Evolutionary conservation across 2,113 vertebrate species (phyloP), one percentile per base, ranked within the genome.

Genomic region (Scophthalmus maximus): DNA sequence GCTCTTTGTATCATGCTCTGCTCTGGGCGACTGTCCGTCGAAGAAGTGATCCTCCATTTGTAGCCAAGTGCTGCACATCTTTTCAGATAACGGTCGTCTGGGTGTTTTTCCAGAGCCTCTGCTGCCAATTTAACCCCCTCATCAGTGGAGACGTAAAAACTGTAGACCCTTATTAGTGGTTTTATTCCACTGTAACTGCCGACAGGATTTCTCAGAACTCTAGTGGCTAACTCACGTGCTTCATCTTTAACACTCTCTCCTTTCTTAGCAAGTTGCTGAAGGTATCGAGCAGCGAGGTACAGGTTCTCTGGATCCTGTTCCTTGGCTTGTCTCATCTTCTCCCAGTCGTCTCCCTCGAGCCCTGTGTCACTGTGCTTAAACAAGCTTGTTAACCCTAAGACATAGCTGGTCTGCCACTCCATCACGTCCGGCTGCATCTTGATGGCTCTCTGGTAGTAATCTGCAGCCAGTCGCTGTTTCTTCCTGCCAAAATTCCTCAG

Each of bases 361-460:
- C 8, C 23, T 0, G n/a, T n/a, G n/a, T 29, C 1, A 0, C 23
- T 6, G 23, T 62, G 30, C 3, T 79, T 49, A 1, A 3, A 20
- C 27, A 14, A 3, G 0, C 1, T 53, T 1, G 9, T 26, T 22
- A 81, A 34, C 0, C 6, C 53, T 17, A 91, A 0, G 5, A 68
- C 22, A 0, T 73, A 18, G 63, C 82, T 76, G 30, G 66, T 72
- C 8, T 50, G 47, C 89, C 89, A 91, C 55, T 85, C 78, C 65
- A 69, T 73, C 55, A 47, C 51, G 25, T 82, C 79, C 0, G 89
- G 87, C 71, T 85, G 66, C 81, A 86, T 79, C 57, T 36, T 17
- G 55, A 86, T 74, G 42, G 89, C 87, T 66, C 15, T 85, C 69
- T 83, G 30, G 27, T 86, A 89, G 36, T 49, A 79, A 10, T 85